Evolutionary conservation across 2,113 vertebrate genomes (phyloP), one percentile per base, ranked within the genome.

Genomic region (Melanerpes aurifrons): DNA sequence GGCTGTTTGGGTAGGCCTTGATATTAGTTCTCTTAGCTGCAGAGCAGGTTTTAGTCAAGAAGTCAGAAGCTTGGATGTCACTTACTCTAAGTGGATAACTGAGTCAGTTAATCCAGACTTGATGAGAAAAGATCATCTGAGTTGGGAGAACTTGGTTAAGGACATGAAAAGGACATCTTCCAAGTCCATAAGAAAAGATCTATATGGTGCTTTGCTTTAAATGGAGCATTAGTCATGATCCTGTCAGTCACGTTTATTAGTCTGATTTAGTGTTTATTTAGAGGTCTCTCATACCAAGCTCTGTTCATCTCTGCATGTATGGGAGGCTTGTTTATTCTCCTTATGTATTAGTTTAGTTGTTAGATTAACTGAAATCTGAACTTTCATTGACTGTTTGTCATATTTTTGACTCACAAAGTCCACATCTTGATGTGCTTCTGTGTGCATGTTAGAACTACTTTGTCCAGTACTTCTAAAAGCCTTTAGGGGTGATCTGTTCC

Each of bases 21-120:
- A 4, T 94, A 87, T 80, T 70, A 58, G 37, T 74, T 86, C 66
- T 53, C 22, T 53, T 82, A 86, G 80, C 68, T 90, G 85, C 76
- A 90, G 71, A 94, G 50, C 75, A 92, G 59, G 66, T 92, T 95
- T 77, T 78, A 74, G 58, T 79, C 58, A 86, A 77, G 71, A 75
- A 90, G 90, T 77, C 53, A 86, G 61, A 92, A 92, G 37, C 59
- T 82, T 86, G 66, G 64, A 3, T 82, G 4, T 70, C 10, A 7
- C 58, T 88, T 73, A 67, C 10, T 56, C 37, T 47, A 75, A 80
- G 61, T 26, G 32, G 67, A 26, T 74, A 94, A 90, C 91, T 82
- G 61, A 89, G 45, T 40, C 15, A 54, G 16, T 77, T 95, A 67
- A 75, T 86, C 58, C 73, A 69, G 50, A 78, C 64, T 2, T 86